A percentile compares a stretch with the other conserved stretches of the same genome.
Evolutionary conservation across 1,140 invertebrate genomes (phyloP).

Genomic region (Yoshiicerus persimilis): DNA sequence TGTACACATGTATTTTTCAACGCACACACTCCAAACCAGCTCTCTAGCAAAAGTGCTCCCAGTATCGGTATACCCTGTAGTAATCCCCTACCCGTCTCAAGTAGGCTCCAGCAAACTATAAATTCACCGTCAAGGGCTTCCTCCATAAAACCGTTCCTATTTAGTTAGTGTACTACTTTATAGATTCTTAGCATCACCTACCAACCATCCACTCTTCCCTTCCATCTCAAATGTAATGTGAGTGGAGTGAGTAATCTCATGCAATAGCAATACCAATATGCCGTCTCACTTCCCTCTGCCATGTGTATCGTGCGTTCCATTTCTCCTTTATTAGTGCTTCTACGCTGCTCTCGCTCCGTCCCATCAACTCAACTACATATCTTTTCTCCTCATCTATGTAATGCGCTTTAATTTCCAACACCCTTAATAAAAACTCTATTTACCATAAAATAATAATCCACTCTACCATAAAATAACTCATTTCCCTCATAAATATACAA

Average conservation of each 20-base stretch:
- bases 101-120: not conserved
- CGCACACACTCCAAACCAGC: not conserved
- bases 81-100: not conserved
- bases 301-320: not conserved
- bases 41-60: too few relatives aligned
- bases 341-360: not conserved
- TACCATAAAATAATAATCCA: too few relatives aligned
- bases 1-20: conserved; percentile 20
- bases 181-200: not conserved
- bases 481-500: too few relatives aligned
- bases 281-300: not conserved
- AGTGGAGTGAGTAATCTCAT: not conserved
- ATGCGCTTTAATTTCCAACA: too few relatives aligned
- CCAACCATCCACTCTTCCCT: not conserved
- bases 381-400: too few relatives aligned
- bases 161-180: not conserved
- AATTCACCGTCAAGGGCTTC: not conserved
- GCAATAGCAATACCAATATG: not conserved
- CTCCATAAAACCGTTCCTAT: not conserved
- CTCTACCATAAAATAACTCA: too few relatives aligned
- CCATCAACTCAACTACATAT: too few relatives aligned
- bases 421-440: too few relatives aligned
- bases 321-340: not conserved
- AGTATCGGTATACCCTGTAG: too few relatives aligned
- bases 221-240: not conserved